Base-by-base conservation (phyloP, 2,888 invertebrate species). In the Ormyrus pomaceus region DNA sequence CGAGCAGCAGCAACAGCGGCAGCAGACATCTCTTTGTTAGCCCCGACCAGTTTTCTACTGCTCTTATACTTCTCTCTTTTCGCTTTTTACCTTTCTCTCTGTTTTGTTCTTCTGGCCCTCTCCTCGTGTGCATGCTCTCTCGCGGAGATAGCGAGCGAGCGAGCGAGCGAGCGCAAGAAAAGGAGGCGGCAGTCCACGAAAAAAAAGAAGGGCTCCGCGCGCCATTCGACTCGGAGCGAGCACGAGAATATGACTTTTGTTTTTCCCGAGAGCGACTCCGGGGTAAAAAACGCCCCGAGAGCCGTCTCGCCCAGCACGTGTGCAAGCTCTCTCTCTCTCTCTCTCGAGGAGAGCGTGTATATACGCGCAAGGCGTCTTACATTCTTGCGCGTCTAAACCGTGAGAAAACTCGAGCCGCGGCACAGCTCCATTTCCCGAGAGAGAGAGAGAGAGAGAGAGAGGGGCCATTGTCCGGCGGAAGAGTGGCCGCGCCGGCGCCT, bases 1-100 rank as follows among this genome's bases (percentile, higher is more conserved):
- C 53, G 46, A 7, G 9, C 56, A 19, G 19, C 48, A 64, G 58
- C 10, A 85, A 19, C 19, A 19, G 19, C 83, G 83, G 19, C 84
- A 83, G 86, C 86, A 87, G 87, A 88, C 88, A 87, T 89, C 88
- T 88, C 89, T 89, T 89, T 89, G 89, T 88, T 88, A 84, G 69
- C 13, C 50, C 85, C 85, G 87, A 87, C 89, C 88, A 89, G 88
- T 87, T 88, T 87, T 87, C 87, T 84, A 65, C 84, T 85, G 75
- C 72, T 55, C 64, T 51, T 55, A 9, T 8, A 9, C 70, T 61
- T 70, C 53, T n/a, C 62, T 68, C 11, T 58, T n/a, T n/a, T 69
- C 19, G 19, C 74, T 66, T 19, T 74, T 34, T 69, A 8, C 19
- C 55, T 66, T 55, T 70, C 75, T 65, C 72, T 69, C 68, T 71